Evolutionary conservation across 1,140 invertebrate species (phyloP).

Genomic region (Anthonomus grandis): DNA sequence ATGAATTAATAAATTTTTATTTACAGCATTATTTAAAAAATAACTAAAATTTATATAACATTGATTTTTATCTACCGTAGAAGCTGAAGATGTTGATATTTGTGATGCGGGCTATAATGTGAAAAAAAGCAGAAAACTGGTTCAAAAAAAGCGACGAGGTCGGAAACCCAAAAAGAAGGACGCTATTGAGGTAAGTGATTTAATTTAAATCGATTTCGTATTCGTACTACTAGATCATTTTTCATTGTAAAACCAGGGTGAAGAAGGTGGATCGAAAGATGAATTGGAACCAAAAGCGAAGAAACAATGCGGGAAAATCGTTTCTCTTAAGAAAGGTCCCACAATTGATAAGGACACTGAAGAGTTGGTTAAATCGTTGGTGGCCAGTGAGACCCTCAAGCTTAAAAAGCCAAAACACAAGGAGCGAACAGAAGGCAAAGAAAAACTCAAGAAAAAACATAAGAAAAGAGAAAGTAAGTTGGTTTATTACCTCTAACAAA

Average conservation of each 20-base stretch:
- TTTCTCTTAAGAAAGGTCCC: conserved; percentile 29
- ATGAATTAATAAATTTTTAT: too few species aligned
- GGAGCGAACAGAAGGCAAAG: conserved; percentile 22
- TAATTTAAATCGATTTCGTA: not conserved
- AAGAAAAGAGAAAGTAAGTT: conserved; percentile 30
- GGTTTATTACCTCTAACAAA: too few species aligned
- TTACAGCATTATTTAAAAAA: too few species aligned
- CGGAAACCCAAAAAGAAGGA: conserved; percentile 23
- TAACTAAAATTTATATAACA: too few species aligned
- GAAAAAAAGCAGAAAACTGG: conserved; percentile 37
- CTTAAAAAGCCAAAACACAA: conserved; percentile 36
- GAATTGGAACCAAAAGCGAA: conserved; percentile 39
- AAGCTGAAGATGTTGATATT: conserved; percentile 53
- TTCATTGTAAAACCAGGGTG: conserved; percentile 12
- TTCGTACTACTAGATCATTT: not conserved
- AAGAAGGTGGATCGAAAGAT: conserved; percentile 1
- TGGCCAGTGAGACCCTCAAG: conserved; percentile 33
- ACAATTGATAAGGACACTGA: too few species aligned
- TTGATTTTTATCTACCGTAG: too few species aligned
- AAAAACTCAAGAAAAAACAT: conserved; percentile 26
- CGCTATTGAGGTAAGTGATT: conserved; percentile 6
- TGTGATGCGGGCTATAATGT: conserved; percentile 57
- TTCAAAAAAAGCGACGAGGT: conserved; percentile 22
- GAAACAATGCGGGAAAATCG: conserved; percentile 42
- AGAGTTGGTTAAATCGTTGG: conserved; percentile 35